Percentiles rank a stretch among this genome's conserved stretches.
Conservation (phyloP, 2,113 vertebrate species). For the Naja naja region DNA sequence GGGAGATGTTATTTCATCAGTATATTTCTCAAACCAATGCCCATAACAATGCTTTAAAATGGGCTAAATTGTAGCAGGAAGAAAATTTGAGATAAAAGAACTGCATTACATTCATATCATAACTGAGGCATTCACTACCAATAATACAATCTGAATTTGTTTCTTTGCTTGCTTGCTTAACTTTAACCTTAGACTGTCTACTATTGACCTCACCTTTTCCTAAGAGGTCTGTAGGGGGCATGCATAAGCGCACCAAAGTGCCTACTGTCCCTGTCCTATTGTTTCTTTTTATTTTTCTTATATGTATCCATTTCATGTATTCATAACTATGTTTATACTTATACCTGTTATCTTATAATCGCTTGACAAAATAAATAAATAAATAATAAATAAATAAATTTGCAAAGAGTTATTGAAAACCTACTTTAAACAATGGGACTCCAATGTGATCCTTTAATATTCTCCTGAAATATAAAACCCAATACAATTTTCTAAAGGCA, state of each 20-base stretch:
- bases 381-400: too few species aligned
- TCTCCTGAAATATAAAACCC: background rate
- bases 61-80: background rate
- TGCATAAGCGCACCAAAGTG: too few species aligned
- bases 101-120: background rate
- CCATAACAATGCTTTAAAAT: background rate
- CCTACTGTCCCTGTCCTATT: too few species aligned
- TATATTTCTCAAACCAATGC: background rate
- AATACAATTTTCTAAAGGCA: background rate
- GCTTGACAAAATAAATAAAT: too few species aligned
- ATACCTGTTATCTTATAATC: too few species aligned
- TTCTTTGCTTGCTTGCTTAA: background rate
- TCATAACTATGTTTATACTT: too few species aligned
- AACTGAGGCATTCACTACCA: background rate
- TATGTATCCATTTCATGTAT: too few species aligned
- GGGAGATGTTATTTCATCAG: background rate
- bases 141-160: background rate
- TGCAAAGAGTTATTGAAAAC: background rate
- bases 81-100: background rate
- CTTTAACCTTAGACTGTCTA: too few species aligned
- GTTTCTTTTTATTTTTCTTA: too few species aligned
- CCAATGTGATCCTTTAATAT: background rate
- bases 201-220: too few species aligned
- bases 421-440: background rate
- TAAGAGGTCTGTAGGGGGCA: too few species aligned